phyloP scores from a whole-genome alignment of 2,888 invertebrate species.

The Aleiodes leptofemur region DNA sequence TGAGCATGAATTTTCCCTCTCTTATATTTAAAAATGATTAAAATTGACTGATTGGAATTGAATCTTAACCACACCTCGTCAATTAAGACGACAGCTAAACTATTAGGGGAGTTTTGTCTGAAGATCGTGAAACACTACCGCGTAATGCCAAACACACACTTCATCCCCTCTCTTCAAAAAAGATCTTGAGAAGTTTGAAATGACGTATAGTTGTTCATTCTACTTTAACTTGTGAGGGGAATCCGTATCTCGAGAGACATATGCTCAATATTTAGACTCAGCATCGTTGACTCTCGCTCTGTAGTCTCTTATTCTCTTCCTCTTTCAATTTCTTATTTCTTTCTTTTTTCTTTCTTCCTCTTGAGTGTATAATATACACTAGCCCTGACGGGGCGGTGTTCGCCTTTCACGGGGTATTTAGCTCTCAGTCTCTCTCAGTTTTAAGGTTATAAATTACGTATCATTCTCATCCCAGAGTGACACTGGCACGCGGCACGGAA shows the following conservation, averaged over 20 bases:
- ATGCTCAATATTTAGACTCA: slow-evolving; percentile 72
- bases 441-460: slow-evolving; percentile 71
- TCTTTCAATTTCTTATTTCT: neutral
- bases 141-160: slow-evolving; percentile 59
- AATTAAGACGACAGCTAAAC: slow-evolving; percentile 74
- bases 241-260: slow-evolving; percentile 63
- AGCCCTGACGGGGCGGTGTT: slow-evolving; percentile 36
- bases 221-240: slow-evolving; percentile 66
- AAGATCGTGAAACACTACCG: slow-evolving; percentile 57
- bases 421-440: slow-evolving; percentile 52
- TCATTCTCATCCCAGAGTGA: slow-evolving; percentile 70
- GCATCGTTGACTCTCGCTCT: slow-evolving; percentile 46
- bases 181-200: slow-evolving; percentile 55
- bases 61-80: slow-evolving; percentile 60
- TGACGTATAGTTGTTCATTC: slow-evolving; percentile 70
- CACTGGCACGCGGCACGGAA: slow-evolving; percentile 63
- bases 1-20: no score
- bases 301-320: slow-evolving; percentile 34
- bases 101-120: slow-evolving; percentile 63
- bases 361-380: slow-evolving; percentile 15
- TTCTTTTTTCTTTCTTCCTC: slow-evolving; percentile 36
- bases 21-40: no score
- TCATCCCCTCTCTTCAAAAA: neutral
- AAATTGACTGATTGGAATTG: slow-evolving; percentile 16
- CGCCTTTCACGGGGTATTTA: slow-evolving; percentile 58